Evolutionary conservation across 35 echinoderm and acorn worm genomes (phyloP).

Genomic region (Apostichopus californicus): DNA sequence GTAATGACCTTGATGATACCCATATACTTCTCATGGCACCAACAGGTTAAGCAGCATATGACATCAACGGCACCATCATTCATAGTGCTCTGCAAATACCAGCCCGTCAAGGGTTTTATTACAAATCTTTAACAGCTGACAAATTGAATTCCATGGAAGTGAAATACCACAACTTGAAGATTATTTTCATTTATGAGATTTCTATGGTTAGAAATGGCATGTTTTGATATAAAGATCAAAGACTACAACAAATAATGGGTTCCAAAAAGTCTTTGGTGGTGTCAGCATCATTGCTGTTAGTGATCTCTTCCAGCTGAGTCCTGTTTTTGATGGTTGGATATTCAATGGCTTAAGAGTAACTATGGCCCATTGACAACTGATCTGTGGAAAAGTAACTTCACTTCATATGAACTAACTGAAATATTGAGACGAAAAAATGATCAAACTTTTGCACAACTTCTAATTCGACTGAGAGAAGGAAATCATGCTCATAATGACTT

Average conservation of each 20-base stretch:
- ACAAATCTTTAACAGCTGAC: slow-evolving; percentile 19
- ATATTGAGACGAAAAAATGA: slow-evolving; percentile 49
- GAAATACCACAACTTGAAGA: slow-evolving; percentile 38
- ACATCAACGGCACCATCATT: slow-evolving; percentile 54
- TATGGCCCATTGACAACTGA: slow-evolving; percentile 45
- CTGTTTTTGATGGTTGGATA: slow-evolving; percentile 8
- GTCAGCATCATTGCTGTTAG: slow-evolving; percentile 53
- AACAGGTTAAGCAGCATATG: slow-evolving; percentile 65
- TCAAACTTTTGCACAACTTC: slow-evolving; percentile 46
- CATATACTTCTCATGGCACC: background rate
- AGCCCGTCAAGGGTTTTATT: background rate
- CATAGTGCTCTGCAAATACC: slow-evolving; percentile 61
- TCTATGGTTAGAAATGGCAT: slow-evolving; percentile 48
- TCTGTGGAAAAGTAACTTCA: slow-evolving; percentile 38
- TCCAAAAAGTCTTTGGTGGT: slow-evolving; percentile 43
- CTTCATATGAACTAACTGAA: slow-evolving; percentile 40
- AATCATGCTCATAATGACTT: slow-evolving; percentile 29
- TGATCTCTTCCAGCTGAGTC: slow-evolving; percentile 60
- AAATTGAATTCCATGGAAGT: slow-evolving; percentile 19
- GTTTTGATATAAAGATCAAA: slow-evolving; percentile 44
- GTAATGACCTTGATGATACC: background rate
- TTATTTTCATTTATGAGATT: slow-evolving; percentile 60
- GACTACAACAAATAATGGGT: slow-evolving; percentile 42
- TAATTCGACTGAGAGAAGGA: slow-evolving; percentile 53
- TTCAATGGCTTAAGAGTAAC: background rate